Conservation (phyloP, 2,888 invertebrate species). For the Marasmarcha lunaedactyla region DNA sequence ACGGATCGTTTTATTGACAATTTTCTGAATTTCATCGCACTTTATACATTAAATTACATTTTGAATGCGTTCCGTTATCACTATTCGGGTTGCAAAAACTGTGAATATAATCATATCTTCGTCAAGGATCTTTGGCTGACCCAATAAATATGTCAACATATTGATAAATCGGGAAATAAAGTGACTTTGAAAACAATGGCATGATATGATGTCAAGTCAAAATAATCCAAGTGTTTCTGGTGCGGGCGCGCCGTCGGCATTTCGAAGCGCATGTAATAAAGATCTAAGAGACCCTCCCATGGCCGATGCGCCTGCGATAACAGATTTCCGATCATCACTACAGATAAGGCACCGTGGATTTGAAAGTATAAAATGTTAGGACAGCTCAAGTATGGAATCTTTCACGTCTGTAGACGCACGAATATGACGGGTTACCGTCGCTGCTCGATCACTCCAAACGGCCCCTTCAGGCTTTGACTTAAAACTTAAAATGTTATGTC, state of each 20-base stretch:
- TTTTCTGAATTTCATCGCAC: not conserved
- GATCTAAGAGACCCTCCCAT: slow-evolving; percentile 61
- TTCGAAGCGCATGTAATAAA: slow-evolving; percentile 55
- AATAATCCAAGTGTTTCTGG: slow-evolving; percentile 28
- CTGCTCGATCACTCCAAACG: no score
- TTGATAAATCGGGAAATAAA: slow-evolving; percentile 36
- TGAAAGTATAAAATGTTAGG: slow-evolving; percentile 71
- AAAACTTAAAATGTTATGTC: not conserved
- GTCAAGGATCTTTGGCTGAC: slow-evolving; percentile 24
- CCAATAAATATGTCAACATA: slow-evolving; percentile 57
- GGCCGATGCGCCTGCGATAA: slow-evolving; percentile 52
- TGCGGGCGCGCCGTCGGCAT: slow-evolving; percentile 14
- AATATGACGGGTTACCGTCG: slow-evolving; percentile 44
- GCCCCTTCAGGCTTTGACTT: slow-evolving; percentile 5
- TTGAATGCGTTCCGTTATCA: not conserved
- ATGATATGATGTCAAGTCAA: slow-evolving; percentile 54
- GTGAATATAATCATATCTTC: slow-evolving; percentile 48
- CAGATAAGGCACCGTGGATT: slow-evolving; percentile 56
- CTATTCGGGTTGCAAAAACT: not conserved
- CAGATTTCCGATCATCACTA: slow-evolving; percentile 61
- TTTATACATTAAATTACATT: not conserved
- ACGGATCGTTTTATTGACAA: not conserved
- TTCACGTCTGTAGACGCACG: slow-evolving; percentile 56
- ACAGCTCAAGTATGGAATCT: slow-evolving; percentile 64
- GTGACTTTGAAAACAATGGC: slow-evolving; percentile 42